These are phyloP conservation scores for Spodoptera exigua DNA, from an alignment of 2,888 invertebrate genomes.

Conservation along the genomic window DNA sequence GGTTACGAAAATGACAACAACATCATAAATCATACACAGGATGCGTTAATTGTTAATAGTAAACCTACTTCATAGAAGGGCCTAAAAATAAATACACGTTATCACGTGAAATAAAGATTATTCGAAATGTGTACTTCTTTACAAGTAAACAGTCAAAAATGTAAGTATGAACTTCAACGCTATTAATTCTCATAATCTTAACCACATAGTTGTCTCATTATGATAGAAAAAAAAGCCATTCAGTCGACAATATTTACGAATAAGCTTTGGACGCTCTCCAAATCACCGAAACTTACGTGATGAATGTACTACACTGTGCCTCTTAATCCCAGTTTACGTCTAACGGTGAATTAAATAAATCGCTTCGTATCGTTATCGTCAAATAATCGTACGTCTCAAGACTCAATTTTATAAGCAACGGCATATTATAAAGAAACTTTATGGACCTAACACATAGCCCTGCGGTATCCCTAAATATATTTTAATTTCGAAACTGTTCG, in stretches of 20 bases:
- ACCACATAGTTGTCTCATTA: slow-evolving; percentile 47
- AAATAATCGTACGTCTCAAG: slow-evolving; percentile 50
- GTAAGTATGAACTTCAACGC: not conserved
- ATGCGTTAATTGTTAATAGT: slow-evolving; percentile 27
- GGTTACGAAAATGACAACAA: slow-evolving; percentile 24
- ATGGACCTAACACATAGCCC: slow-evolving; percentile 54
- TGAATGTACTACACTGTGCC: slow-evolving; percentile 70
- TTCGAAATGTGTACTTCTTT: not conserved
- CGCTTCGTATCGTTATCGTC: slow-evolving; percentile 55
- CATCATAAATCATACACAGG: slow-evolving; percentile 26
- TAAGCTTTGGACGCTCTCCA: slow-evolving; percentile 78
- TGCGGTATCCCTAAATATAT: slow-evolving; percentile 54
- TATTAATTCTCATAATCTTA: slow-evolving; percentile 38
- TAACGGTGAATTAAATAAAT: slow-evolving; percentile 75
- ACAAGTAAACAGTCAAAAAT: not conserved
- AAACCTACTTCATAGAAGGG: not conserved
- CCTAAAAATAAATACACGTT: slow-evolving; percentile 7
- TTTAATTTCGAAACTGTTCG: slow-evolving; percentile 45
- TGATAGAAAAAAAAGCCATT: slow-evolving; percentile 49
- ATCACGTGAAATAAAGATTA: not conserved
- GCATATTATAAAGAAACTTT: slow-evolving; percentile 29
- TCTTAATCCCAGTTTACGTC: slow-evolving; percentile 68
- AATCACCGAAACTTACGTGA: slow-evolving; percentile 73
- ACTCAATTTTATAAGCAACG: slow-evolving; percentile 27
- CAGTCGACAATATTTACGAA: slow-evolving; percentile 50